Conservation (phyloP, 2,797 vertebrate species). For the Poecilia picta region DNA sequence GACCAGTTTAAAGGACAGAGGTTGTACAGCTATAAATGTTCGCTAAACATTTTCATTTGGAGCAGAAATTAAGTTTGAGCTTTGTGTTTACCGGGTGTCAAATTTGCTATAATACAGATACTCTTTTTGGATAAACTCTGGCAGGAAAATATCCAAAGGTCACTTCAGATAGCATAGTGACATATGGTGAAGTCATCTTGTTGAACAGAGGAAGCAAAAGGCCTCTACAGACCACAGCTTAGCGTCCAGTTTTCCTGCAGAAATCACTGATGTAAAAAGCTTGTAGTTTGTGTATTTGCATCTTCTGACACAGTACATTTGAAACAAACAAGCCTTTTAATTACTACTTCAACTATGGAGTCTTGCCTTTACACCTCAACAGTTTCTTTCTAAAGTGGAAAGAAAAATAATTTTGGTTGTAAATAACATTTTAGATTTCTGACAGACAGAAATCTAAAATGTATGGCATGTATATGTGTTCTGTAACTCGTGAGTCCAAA, state of each 20-base stretch:
- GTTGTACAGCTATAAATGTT: background rate
- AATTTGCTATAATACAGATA: background rate
- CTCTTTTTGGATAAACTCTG: background rate
- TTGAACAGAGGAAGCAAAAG: constrained; percentile 26
- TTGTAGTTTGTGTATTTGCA: background rate
- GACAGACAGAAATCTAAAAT: background rate
- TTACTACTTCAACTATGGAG: background rate
- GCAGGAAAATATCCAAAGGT: constrained; percentile 7
- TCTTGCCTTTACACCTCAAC: background rate
- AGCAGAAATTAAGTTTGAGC: background rate
- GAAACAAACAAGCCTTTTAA: background rate
- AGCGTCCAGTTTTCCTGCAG: constrained; percentile 36
- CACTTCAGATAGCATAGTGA: constrained; percentile 24
- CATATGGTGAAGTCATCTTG: constrained; percentile 52
- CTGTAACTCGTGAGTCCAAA: background rate
- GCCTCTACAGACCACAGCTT: constrained; percentile 24
- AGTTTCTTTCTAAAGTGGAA: background rate
- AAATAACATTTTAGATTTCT: background rate
- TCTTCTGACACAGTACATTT: constrained; percentile 11
- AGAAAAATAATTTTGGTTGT: background rate
- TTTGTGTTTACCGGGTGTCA: background rate
- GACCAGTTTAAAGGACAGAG: background rate
- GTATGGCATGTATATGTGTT: background rate
- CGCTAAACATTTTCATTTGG: constrained; percentile 1
- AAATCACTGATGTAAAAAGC: constrained; percentile 5